Evolutionary conservation across 2,888 invertebrate species (phyloP).

Genomic region (Tribolium freemani): DNA sequence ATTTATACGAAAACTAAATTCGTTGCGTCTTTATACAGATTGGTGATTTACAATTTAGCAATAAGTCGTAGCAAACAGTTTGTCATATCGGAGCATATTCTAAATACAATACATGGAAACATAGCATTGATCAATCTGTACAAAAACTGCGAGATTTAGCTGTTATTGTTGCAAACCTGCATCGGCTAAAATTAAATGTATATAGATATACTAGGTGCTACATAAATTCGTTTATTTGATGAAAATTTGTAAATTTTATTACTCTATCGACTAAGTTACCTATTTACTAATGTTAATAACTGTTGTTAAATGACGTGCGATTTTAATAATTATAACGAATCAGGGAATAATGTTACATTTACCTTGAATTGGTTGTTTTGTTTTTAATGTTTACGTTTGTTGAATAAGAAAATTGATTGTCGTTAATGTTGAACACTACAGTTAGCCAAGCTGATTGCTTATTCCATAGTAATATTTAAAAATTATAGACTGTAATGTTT

Average conservation of each 20-base stretch:
- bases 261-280: constrained; percentile 41
- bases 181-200: constrained; percentile 50
- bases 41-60: constrained; percentile 14
- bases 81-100: constrained; percentile 33
- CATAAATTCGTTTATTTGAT: constrained; percentile 43
- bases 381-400: constrained; percentile 2
- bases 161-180: constrained; percentile 41
- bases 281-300: constrained; percentile 47
- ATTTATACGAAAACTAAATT: constrained; percentile 21
- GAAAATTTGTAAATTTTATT: constrained; percentile 47
- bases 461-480: background rate
- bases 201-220: constrained; percentile 58
- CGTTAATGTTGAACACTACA: constrained; percentile 13
- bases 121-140: constrained; percentile 21
- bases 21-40: constrained; percentile 31
- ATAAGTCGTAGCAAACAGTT: constrained; percentile 7
- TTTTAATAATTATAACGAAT: constrained; percentile 50
- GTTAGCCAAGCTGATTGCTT: background rate
- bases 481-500: constrained; percentile 24
- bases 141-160: constrained; percentile 33
- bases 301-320: constrained; percentile 53
- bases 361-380: constrained; percentile 42
- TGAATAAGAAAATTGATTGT: constrained; percentile 3
- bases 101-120: background rate
- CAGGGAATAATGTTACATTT: constrained; percentile 52